Conservation (phyloP, 2,888 invertebrate genomes). For the Drosophila anomalata region DNA sequence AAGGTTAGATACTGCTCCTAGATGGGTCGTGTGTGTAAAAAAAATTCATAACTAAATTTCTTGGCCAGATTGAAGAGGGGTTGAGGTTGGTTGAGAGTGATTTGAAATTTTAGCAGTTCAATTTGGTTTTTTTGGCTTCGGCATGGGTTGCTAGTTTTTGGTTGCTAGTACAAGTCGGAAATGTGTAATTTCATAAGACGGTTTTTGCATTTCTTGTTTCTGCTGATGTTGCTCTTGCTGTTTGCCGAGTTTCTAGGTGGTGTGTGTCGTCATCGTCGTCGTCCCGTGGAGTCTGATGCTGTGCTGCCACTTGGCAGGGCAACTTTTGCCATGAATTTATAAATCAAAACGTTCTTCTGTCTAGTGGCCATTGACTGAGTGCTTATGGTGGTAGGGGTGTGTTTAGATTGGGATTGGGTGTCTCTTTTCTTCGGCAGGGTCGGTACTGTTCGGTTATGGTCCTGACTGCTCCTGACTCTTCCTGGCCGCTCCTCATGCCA, state of each 20-base stretch:
- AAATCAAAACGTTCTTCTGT: slow-evolving; percentile 75
- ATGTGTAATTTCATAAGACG: slow-evolving; percentile 79
- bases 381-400: slow-evolving; percentile 16
- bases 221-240: slow-evolving; percentile 23
- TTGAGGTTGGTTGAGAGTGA: slow-evolving; percentile 35
- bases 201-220: slow-evolving; percentile 57
- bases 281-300: slow-evolving; percentile 48
- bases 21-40: slow-evolving; percentile 41
- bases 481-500: slow-evolving; percentile 31
- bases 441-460: slow-evolving; percentile 15
- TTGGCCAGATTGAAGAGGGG: slow-evolving; percentile 22
- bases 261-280: slow-evolving; percentile 26
- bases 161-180: slow-evolving; percentile 72
- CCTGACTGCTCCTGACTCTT: slow-evolving; percentile 5
- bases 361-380: slow-evolving; percentile 58
- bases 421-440: slow-evolving; percentile 35
- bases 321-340: slow-evolving; percentile 78
- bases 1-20: slow-evolving; percentile 33
- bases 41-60: slow-evolving; percentile 61
- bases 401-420: slow-evolving; percentile 44
- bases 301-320: slow-evolving; percentile 71
- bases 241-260: slow-evolving; percentile 70
- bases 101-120: slow-evolving; percentile 49
- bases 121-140: slow-evolving; percentile 49
- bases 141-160: slow-evolving; percentile 62